phyloP scores from a whole-genome alignment of 2,888 invertebrate genomes.

The Epinotia nisella region DNA sequence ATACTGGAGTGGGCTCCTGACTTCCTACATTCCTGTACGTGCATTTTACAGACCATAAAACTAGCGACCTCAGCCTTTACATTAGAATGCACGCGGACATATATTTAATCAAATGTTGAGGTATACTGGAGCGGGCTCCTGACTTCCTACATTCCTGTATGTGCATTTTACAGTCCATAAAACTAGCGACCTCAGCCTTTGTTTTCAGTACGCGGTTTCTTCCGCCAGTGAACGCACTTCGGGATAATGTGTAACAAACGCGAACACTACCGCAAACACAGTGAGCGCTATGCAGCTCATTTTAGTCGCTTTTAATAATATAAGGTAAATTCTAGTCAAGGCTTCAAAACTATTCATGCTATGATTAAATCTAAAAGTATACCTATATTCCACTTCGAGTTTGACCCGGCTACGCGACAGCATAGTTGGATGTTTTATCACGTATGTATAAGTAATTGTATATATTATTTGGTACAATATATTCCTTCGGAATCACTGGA shows the following conservation, averaged over 20 bases:
- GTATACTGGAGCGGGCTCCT: neutral
- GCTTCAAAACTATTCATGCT: neutral
- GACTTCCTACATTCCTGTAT: conserved; percentile 15
- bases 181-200: conserved; percentile 38
- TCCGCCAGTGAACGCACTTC: conserved; percentile 41
- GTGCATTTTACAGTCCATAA: conserved; percentile 37
- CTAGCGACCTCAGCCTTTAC: conserved; percentile 37
- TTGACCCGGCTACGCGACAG: too few species aligned
- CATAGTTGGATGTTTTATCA: too few species aligned
- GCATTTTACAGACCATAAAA: conserved; percentile 37
- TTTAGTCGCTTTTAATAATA: too few species aligned
- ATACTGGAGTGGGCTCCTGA: neutral
- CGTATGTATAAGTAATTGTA: too few species aligned
- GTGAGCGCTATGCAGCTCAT: neutral
- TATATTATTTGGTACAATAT: too few species aligned
- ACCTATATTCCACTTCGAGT: too few species aligned
- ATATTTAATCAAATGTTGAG: neutral
- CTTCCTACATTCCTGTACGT: conserved; percentile 17
- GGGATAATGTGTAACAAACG: conserved; percentile 18
- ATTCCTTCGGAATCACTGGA: too few species aligned
- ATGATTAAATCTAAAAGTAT: too few species aligned
- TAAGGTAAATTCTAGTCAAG: too few species aligned
- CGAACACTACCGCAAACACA: neutral
- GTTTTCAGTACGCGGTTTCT: conserved; percentile 33
- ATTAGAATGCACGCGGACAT: too few species aligned